Conservation (phyloP, 1,140 invertebrate genomes). For the Magallana ariakensis region DNA sequence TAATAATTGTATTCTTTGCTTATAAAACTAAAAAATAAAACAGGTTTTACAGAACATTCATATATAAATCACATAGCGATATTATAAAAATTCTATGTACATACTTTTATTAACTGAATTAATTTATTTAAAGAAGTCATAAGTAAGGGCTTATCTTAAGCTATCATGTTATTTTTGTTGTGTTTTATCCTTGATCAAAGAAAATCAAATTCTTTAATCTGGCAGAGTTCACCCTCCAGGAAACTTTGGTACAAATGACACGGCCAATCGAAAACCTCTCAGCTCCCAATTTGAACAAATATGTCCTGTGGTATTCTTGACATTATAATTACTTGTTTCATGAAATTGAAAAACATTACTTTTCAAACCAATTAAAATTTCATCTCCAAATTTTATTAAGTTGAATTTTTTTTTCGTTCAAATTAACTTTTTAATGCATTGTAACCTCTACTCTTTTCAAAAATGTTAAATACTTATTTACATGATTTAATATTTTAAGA, state of each 20-base stretch:
- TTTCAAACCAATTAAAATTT: too few species aligned
- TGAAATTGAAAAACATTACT: too few species aligned
- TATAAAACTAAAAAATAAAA: too few species aligned
- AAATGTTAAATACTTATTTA: too few species aligned
- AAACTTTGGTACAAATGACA: background rate
- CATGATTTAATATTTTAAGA: too few species aligned
- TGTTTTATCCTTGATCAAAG: conserved; percentile 3
- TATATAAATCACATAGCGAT: too few species aligned
- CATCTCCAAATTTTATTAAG: too few species aligned
- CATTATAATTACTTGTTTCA: background rate
- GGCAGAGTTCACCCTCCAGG: background rate
- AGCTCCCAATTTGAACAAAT: background rate
- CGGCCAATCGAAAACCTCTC: background rate
- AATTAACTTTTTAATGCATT: too few species aligned
- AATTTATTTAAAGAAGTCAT: background rate
- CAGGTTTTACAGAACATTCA: too few species aligned
- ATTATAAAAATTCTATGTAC: background rate
- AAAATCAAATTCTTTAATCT: background rate
- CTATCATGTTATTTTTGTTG: background rate
- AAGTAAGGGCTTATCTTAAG: background rate
- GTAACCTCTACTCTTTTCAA: too few species aligned
- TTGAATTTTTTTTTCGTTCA: too few species aligned
- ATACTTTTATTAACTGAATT: background rate
- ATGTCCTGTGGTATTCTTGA: background rate
- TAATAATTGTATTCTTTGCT: too few species aligned